Evolutionary conservation across 2,797 vertebrate genomes (phyloP), one percentile per base, ranked within the genome.

Genomic region (Argyrosomus regius): DNA sequence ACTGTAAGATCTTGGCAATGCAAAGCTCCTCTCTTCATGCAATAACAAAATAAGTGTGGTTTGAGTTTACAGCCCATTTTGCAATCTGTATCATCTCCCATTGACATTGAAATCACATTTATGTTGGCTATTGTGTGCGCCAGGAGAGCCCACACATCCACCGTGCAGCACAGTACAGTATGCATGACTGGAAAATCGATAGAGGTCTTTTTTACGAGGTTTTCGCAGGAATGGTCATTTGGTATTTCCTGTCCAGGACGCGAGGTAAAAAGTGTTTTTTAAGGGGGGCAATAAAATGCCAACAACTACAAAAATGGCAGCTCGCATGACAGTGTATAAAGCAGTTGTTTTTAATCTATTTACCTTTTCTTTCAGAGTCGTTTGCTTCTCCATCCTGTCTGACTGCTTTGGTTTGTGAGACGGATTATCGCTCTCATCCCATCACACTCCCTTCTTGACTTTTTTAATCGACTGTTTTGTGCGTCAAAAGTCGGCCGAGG

Each of bases 361-460:
- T 95, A 96, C 96, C 96, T 96, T 96, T 89, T 95, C 95, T 91
- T 92, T 92, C 86, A 92, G 87, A 74, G 89, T 80, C 84, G 86
- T 90, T 92, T 87, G 93, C 92, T 94, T 95, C 95, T 96, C 95
- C 95, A 96, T 96, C 94, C 95, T 92, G 95, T 87, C 83, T 89
- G 78, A 59, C 77, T 93, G 90, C 80, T 78, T 68, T n/a, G 83
- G 68, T 75, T 89, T 87, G 86, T 80, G 80, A 67, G 65, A 76
- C 85, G 76, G 86, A n/a, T 81, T 83, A 24, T 89, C 88, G 91
- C 91, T 95, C 91, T 95, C 95, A 94, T 94, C 94, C 93, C 95
- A 91, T 92, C 91, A 87, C 86, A 77, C 57, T 82, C 78, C 35
- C 70, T 69, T 35, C 75, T 50, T 10, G 22, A 11, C 66, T 78